Conservation (phyloP, 1,140 invertebrate species). For the Drosophila chauvacae region DNA sequence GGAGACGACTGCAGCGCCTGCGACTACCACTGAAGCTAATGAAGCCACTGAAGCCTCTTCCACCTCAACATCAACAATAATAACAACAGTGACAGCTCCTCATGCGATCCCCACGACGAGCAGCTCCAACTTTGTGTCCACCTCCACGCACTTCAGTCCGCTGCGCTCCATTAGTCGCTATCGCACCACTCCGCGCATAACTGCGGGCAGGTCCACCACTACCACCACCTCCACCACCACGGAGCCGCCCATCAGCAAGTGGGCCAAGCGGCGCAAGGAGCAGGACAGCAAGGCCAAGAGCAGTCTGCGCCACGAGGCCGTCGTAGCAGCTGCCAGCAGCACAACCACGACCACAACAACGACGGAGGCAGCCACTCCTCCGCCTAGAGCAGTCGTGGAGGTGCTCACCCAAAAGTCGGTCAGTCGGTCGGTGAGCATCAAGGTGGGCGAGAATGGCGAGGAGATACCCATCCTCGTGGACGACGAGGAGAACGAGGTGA, state of each 20-base stretch:
- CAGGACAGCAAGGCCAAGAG: conserved; percentile 76
- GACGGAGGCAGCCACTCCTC: not conserved
- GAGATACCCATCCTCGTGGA: conserved; percentile 79
- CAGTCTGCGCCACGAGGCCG: conserved; percentile 61
- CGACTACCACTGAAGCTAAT: not conserved
- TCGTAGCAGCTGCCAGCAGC: conserved; percentile 30
- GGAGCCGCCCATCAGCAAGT: conserved; percentile 64
- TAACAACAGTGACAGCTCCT: not conserved
- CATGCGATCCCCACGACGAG: conserved; percentile 8
- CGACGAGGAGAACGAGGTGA: conserved; percentile 76
- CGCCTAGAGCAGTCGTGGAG: conserved; percentile 57
- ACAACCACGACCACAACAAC: conserved; percentile 17
- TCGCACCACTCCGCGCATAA: conserved; percentile 68
- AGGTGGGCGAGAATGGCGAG: conserved; percentile 76
- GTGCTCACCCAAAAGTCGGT: conserved; percentile 82
- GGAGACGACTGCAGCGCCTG: conserved; percentile 17
- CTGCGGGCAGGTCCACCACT: conserved; percentile 62
- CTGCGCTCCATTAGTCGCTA: conserved; percentile 68
- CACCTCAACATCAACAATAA: not conserved
- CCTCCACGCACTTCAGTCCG: conserved; percentile 60
- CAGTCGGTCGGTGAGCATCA: conserved; percentile 80
- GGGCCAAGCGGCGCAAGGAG: conserved; percentile 73
- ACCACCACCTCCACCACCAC: conserved; percentile 57
- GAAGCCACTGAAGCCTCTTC: not conserved
- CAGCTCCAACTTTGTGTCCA: conserved; percentile 61